A percentile compares a stretch with the other conserved stretches of the same genome.
Evolutionary conservation across 2,797 vertebrate genomes (phyloP).

Genomic region (Vultur gryphus): DNA sequence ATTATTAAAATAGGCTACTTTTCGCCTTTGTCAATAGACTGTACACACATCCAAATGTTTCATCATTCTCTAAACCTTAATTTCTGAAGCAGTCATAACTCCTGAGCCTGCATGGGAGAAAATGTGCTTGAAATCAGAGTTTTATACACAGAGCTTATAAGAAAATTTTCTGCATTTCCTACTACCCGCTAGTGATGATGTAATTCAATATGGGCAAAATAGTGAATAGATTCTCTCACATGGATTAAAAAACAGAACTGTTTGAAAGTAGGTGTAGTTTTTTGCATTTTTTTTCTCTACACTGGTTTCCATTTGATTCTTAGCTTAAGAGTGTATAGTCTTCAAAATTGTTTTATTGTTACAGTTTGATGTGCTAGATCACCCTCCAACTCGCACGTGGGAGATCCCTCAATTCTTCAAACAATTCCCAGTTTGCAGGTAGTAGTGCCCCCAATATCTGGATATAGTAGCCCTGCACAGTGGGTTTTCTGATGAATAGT

Average conservation of each 20-base stretch:
- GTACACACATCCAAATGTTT: not conserved
- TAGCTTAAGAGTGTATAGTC: not conserved
- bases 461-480: not conserved
- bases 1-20: not conserved
- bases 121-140: not conserved
- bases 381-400: not conserved
- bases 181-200: not conserved
- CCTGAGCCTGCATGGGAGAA: not conserved
- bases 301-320: not conserved
- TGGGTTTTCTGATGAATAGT: not conserved
- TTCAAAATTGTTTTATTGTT: not conserved
- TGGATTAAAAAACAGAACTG: not conserved
- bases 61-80: not conserved
- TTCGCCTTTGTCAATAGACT: not conserved
- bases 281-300: not conserved
- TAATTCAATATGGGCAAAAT: not conserved
- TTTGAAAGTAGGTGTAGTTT: not conserved
- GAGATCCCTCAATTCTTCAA: not conserved
- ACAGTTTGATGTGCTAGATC: not conserved
- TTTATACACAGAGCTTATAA: not conserved
- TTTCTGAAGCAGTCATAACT: not conserved
- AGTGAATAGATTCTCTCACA: not conserved
- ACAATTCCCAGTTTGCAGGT: not conserved
- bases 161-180: not conserved
- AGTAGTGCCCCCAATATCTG: not conserved